phyloP scores from a whole-genome alignment of 2,888 invertebrate species.

The Chrysodeixis includens region DNA sequence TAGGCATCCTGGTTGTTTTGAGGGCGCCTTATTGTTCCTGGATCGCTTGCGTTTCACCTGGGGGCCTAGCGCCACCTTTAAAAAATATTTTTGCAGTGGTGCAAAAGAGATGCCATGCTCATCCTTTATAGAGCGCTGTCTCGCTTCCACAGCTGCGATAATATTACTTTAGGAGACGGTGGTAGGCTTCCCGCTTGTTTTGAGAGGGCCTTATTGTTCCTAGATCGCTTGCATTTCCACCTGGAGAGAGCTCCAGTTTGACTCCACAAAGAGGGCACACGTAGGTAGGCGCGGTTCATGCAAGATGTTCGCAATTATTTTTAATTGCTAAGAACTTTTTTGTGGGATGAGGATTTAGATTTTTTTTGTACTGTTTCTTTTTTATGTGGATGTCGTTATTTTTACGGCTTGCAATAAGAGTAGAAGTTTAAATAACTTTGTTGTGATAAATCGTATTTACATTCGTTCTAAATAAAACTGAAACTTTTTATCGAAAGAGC shows the following conservation, averaged over 20 bases:
- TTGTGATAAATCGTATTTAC: neutral
- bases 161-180: too few species aligned
- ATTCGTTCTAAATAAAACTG: neutral
- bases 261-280: slow-evolving; percentile 54
- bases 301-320: slow-evolving; percentile 56
- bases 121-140: too few species aligned
- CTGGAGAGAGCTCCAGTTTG: slow-evolving; percentile 63
- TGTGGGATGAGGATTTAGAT: slow-evolving; percentile 28
- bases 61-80: too few species aligned
- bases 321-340: slow-evolving; percentile 50
- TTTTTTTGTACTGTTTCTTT: slow-evolving; percentile 17
- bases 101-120: too few species aligned
- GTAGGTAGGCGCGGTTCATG: slow-evolving; percentile 23
- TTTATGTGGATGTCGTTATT: neutral
- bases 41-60: slow-evolving; percentile 73
- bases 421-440: neutral
- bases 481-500: neutral
- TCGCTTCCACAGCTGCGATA: too few species aligned
- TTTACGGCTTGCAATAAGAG: neutral
- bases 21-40: slow-evolving; percentile 77
- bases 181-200: slow-evolving; percentile 70
- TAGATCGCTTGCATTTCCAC: slow-evolving; percentile 72
- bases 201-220: slow-evolving; percentile 77
- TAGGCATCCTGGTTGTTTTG: slow-evolving; percentile 70
- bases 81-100: too few species aligned